These are phyloP conservation scores for Pterostichus madidus DNA, from an alignment of 2,888 invertebrate species.

Conservation along the genomic window DNA sequence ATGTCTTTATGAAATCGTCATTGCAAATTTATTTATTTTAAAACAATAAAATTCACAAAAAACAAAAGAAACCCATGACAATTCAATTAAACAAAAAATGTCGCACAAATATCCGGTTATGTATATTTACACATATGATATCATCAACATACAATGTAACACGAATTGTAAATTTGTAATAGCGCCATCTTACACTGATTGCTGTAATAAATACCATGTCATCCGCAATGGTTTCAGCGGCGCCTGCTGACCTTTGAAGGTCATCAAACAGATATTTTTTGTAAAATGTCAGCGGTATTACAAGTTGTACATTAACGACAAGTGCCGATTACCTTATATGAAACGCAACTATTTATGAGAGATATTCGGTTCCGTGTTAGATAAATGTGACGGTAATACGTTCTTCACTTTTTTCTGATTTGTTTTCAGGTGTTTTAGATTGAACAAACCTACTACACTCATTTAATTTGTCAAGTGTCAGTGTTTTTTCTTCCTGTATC, in stretches of 20 bases:
- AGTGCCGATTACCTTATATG: conserved; percentile 29
- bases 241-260: conserved; percentile 56
- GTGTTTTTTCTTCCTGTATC: not conserved
- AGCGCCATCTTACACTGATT: conserved; percentile 44
- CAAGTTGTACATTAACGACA: conserved; percentile 27
- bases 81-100: conserved; percentile 18
- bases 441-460: not conserved
- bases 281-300: conserved; percentile 45
- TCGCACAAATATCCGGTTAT: conserved; percentile 40
- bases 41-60: not conserved
- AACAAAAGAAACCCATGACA: conserved; percentile 22
- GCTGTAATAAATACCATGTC: conserved; percentile 52
- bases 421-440: conserved; percentile 1
- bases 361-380: conserved; percentile 23
- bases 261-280: conserved; percentile 43
- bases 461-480: not conserved
- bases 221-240: conserved; percentile 35
- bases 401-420: not conserved
- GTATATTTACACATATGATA: conserved; percentile 45
- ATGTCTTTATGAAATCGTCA: no score
- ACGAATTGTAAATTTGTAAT: conserved; percentile 10
- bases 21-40: not conserved
- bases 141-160: conserved; percentile 46
- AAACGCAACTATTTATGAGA: conserved; percentile 11
- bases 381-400: not conserved